These are phyloP conservation scores for Toxostoma redivivum DNA, from an alignment of 2,113 vertebrate species.

Conservation along the genomic window DNA sequence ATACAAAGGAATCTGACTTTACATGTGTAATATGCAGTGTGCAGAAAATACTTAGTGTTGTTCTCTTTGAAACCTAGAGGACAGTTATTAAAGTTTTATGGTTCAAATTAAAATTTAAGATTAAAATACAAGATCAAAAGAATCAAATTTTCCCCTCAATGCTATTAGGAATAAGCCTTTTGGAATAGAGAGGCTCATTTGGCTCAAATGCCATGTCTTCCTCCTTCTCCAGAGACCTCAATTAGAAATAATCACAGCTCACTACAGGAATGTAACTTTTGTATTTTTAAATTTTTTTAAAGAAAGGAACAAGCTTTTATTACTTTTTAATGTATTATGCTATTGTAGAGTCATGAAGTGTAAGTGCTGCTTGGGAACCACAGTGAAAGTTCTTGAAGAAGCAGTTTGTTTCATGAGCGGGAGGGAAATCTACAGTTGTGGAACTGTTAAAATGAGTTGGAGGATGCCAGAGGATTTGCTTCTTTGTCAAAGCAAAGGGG, in stretches of 20 bases:
- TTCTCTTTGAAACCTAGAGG: conserved; percentile 77
- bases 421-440: neutral
- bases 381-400: neutral
- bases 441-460: neutral
- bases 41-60: conserved; percentile 69
- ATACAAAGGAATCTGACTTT: conserved; percentile 73
- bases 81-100: conserved; percentile 80
- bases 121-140: conserved; percentile 81
- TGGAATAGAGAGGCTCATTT: conserved; percentile 65
- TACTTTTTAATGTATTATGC: conserved; percentile 60
- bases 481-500: neutral
- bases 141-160: conserved; percentile 44
- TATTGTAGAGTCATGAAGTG: conserved; percentile 7
- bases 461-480: neutral
- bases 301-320: conserved; percentile 43
- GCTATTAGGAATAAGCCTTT: conserved; percentile 75
- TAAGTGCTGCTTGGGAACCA: conserved; percentile 34
- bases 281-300: neutral
- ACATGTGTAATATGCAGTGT: conserved; percentile 72
- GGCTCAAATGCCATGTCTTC: conserved; percentile 68
- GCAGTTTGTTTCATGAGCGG: neutral
- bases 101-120: conserved; percentile 81
- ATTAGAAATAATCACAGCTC: conserved; percentile 69
- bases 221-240: conserved; percentile 48
- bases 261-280: conserved; percentile 24